Base-by-base conservation (phyloP, 2,797 vertebrate genomes). In the Dermochelys coriacea region DNA sequence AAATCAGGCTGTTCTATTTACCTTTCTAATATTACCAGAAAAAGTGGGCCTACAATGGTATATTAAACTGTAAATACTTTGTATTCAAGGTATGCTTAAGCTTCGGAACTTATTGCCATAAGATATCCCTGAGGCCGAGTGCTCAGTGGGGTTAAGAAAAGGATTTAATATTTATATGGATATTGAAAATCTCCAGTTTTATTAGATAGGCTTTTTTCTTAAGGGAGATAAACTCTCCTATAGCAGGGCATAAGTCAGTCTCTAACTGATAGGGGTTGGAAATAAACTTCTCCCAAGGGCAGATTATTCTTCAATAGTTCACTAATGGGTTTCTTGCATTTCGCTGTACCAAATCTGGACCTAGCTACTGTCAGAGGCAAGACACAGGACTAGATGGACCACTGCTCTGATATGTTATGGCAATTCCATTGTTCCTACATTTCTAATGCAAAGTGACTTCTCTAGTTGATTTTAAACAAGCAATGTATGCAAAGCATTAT, bases 1-100 rank as follows among this genome's bases (percentile, higher is more conserved):
- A 54, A 71, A 71, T 71, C 68, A 71, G 4, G 19, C 19, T 71
- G 9, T 71, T 71, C n/a, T 71, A 41, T 71, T 41, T 71, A 71
- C 18, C 0, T 2, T 50, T 89, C 86, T 86, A 68, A 95, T 80
- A 68, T 94, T 84, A 91, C 1, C 18, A 68, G 34, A 82, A 41
- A 3, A 82, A 4, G 15, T 54, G 82, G 85, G 49, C 2, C 61
- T 6, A 15, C 55, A 2, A 41, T 50, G 4, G 93, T 84, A 86
- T 75, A 88, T 84, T 85, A 80, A 27, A 34, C 4, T 19, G 18
- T 51, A 79, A 64, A 85, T 37, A 47, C 2, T 77, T 45, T 49
- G 27, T 49, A 25, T 71, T 3, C 9, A 71, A 77, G 7, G 29
- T 77, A 31, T 10, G 47, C 29, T 75, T 49, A 77, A 49, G 4